Evolutionary conservation across 2,113 vertebrate genomes (phyloP).

Genomic region (Pangasianodon gigas): DNA sequence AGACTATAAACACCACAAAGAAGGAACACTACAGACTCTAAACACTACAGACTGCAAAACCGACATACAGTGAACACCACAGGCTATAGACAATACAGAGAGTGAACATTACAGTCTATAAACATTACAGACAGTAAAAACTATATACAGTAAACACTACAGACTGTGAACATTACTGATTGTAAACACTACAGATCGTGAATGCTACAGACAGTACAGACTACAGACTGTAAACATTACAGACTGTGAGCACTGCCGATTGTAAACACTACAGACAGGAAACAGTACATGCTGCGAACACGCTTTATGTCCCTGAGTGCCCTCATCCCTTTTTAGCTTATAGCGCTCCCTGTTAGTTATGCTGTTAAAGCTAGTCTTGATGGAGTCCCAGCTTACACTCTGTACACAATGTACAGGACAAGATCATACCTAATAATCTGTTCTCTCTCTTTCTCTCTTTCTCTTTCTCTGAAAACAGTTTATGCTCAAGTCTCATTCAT

Average conservation of each 20-base stretch:
- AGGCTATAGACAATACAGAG: not conserved
- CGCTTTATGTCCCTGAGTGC: not conserved
- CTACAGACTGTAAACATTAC: not conserved
- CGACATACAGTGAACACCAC: too few relatives aligned
- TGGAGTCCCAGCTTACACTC: not conserved
- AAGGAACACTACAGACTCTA: not conserved
- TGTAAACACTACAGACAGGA: not conserved
- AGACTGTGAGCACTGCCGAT: not conserved
- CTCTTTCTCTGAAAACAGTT: too few relatives aligned
- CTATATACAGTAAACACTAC: not conserved
- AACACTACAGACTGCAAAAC: not conserved
- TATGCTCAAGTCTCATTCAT: not conserved
- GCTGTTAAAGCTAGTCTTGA: not conserved
- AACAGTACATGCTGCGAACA: not conserved
- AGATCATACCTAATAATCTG: too few relatives aligned
- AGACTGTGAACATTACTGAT: not conserved
- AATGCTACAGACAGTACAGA: too few relatives aligned
- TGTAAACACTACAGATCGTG: too few relatives aligned
- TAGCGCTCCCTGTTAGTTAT: not conserved
- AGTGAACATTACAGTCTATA: not conserved
- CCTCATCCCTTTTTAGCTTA: not conserved
- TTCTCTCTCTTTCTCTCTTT: too few relatives aligned
- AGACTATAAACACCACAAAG: not conserved
- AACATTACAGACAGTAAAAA: not conserved
- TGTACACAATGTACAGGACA: not conserved